Percentiles rank a stretch among this genome's conserved stretches.
These are phyloP conservation scores for Pandemis corylana DNA, from an alignment of 2,888 invertebrate species.

Conservation along the genomic window DNA sequence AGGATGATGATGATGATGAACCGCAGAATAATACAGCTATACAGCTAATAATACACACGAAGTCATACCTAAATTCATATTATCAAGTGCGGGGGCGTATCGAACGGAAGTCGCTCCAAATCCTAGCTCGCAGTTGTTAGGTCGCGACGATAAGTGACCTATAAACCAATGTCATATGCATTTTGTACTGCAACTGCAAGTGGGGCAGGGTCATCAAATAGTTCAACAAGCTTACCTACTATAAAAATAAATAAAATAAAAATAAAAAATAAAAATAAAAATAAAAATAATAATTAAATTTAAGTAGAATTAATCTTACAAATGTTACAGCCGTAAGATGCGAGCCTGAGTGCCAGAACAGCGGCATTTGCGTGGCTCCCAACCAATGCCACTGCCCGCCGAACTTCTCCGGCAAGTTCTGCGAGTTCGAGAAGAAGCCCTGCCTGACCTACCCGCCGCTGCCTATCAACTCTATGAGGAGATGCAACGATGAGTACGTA, in stretches of 20 bases:
- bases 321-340: conserved; percentile 86
- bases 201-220: conserved; percentile 37
- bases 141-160: conserved; percentile 51
- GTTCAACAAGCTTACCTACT: too few species aligned
- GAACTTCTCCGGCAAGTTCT: conserved; percentile 89
- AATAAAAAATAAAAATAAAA: too few species aligned
- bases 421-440: conserved; percentile 90
- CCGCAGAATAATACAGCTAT: not conserved
- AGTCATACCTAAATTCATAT: conserved; percentile 13
- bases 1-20: not conserved
- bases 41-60: not conserved
- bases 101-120: conserved; percentile 43
- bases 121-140: conserved; percentile 34
- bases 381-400: conserved; percentile 91
- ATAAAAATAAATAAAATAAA: too few species aligned
- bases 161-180: conserved; percentile 56
- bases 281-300: too few species aligned
- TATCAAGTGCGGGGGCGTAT: conserved; percentile 42
- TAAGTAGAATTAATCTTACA: too few species aligned
- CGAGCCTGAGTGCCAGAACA: conserved; percentile 90
- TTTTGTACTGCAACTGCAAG: conserved; percentile 21
- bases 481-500: conserved; percentile 87
- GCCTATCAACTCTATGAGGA: conserved; percentile 87
- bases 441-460: conserved; percentile 88
- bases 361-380: conserved; percentile 91